A percentile compares a stretch with the other conserved stretches of the same genome.
Evolutionary conservation across 2,888 invertebrate species (phyloP).

Genomic region (Tanytarsus gracilentus): DNA sequence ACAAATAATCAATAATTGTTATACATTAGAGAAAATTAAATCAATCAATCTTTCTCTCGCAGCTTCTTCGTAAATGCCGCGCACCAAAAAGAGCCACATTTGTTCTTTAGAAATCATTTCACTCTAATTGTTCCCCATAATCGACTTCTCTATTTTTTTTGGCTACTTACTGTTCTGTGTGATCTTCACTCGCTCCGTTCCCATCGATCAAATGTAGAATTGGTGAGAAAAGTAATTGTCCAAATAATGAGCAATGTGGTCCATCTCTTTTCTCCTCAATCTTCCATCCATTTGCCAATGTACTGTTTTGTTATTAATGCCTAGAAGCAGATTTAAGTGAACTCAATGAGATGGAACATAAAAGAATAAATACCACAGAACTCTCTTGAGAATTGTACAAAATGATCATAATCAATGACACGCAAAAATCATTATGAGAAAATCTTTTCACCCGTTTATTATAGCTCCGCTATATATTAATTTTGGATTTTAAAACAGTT

Average conservation of each 20-base stretch:
- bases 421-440: slow-evolving; percentile 19
- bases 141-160: slow-evolving; percentile 11
- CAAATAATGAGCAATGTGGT: slow-evolving; percentile 4
- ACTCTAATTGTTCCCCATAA: slow-evolving; percentile 23
- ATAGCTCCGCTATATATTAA: neutral
- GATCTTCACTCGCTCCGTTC: slow-evolving; percentile 16
- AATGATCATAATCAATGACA: slow-evolving; percentile 26
- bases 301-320: too few relatives aligned
- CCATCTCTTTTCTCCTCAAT: neutral
- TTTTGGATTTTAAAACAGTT: neutral
- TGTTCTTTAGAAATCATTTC: slow-evolving; percentile 21
- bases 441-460: neutral
- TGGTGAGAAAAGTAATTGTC: slow-evolving; percentile 26
- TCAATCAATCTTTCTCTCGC: slow-evolving; percentile 21
- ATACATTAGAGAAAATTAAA: slow-evolving; percentile 30
- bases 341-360: slow-evolving; percentile 5
- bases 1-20: slow-evolving; percentile 29
- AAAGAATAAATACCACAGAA: too few relatives aligned
- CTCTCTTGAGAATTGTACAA: neutral
- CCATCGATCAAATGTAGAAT: slow-evolving; percentile 9
- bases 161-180: slow-evolving; percentile 17
- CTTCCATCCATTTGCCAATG: too few relatives aligned
- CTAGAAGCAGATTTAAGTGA: neutral
- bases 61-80: neutral
- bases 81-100: slow-evolving; percentile 6